These are phyloP conservation scores for Leucophora obtusa DNA, from an alignment of 2,888 invertebrate genomes.

Conservation along the genomic window DNA sequence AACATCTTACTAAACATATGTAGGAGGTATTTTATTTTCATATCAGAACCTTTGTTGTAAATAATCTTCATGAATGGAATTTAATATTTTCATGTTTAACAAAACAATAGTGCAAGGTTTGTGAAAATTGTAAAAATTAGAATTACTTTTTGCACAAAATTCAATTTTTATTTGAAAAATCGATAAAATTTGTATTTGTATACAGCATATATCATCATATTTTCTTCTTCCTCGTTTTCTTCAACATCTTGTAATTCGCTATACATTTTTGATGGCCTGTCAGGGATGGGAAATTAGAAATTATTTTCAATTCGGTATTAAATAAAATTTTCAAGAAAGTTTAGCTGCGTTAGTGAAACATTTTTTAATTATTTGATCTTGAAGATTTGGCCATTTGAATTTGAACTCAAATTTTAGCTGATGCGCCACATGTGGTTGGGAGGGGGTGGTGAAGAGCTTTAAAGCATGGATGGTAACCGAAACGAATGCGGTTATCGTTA, in stretches of 20 bases:
- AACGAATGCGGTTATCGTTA: too few species aligned
- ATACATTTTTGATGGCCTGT: slow-evolving; percentile 27
- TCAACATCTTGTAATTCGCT: not conserved
- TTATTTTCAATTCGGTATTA: too few species aligned
- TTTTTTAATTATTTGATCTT: too few species aligned
- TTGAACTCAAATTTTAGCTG: too few species aligned
- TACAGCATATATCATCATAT: slow-evolving; percentile 45
- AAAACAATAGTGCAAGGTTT: too few species aligned
- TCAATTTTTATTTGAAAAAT: slow-evolving; percentile 50
- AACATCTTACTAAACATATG: not conserved
- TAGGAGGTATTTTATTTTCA: slow-evolving; percentile 6
- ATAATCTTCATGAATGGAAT: slow-evolving; percentile 4
- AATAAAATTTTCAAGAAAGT: too few species aligned
- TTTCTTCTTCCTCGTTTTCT: slow-evolving; percentile 22
- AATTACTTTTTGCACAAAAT: slow-evolving; percentile 2
- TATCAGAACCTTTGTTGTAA: slow-evolving; percentile 3
- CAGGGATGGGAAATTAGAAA: slow-evolving; percentile 6
- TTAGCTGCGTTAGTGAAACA: too few species aligned
- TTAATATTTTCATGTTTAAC: not conserved
- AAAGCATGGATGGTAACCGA: too few species aligned
- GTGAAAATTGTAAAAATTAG: not conserved
- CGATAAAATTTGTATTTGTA: slow-evolving; percentile 55
- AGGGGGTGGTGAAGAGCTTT: too few species aligned
- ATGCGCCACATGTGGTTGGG: too few species aligned
- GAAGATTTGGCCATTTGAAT: too few species aligned